Percentiles rank a stretch among this genome's conserved stretches.
Conservation (phyloP, 2,113 vertebrate genomes). For the Lathamus discolor region DNA sequence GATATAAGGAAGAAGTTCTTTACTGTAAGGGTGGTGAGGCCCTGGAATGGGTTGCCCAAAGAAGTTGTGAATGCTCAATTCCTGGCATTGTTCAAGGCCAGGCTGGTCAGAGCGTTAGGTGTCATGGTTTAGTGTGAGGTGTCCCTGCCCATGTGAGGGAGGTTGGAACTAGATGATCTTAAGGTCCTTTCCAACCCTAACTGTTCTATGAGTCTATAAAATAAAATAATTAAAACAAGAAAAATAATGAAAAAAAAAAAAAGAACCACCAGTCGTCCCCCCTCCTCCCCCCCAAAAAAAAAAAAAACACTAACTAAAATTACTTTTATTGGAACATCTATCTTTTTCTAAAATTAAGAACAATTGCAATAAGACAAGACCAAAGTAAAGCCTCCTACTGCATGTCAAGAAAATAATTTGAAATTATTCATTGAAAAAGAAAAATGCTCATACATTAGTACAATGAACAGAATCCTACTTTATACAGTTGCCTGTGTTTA, state of each 20-base stretch:
- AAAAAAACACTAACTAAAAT: fast-evolving
- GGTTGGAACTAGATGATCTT: too few relatives aligned
- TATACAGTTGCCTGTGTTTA: not conserved
- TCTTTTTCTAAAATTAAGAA: not conserved
- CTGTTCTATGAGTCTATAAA: too few relatives aligned
- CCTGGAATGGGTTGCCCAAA: too few relatives aligned
- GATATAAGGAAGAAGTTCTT: too few relatives aligned
- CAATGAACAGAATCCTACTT: not conserved
- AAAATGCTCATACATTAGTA: not conserved
- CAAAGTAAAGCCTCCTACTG: not conserved
- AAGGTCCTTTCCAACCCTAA: too few relatives aligned
- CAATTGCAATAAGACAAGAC: not conserved
- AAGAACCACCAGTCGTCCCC: too few relatives aligned
- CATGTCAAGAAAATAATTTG: not conserved
- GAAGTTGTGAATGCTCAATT: too few relatives aligned
- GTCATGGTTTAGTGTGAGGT: too few relatives aligned
- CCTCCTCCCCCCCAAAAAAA: not conserved
- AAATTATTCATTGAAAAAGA: not conserved
- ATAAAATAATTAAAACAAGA: not conserved
- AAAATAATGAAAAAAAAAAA: not conserved
- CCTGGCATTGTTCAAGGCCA: too few relatives aligned
- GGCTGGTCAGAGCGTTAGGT: too few relatives aligned
- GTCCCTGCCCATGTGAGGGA: too few relatives aligned
- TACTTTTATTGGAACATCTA: not conserved
- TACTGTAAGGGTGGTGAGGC: too few relatives aligned